phyloP scores from a whole-genome alignment of 2,888 invertebrate genomes.

The Clepsis dumicolana region DNA sequence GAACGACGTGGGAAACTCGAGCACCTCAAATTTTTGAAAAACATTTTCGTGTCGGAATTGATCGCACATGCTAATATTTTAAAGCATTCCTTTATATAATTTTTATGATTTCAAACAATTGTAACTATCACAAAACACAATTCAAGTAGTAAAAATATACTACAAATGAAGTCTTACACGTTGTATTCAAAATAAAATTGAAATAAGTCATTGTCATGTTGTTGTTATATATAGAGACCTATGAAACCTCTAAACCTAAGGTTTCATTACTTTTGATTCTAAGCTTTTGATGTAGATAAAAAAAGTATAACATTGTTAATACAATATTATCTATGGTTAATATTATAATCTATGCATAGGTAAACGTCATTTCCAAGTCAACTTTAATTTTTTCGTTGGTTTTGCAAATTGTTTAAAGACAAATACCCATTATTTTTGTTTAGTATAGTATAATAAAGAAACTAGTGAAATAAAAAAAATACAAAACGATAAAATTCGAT shows the following conservation, averaged over 20 bases:
- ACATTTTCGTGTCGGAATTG: conserved; percentile 67
- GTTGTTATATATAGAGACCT: too few species aligned
- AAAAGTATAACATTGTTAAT: background rate
- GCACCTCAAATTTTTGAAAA: conserved; percentile 69
- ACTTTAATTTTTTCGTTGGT: background rate
- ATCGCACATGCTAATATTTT: conserved; percentile 52
- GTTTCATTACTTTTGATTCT: too few species aligned
- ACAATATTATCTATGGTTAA: background rate
- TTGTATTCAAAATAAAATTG: background rate
- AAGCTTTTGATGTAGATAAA: too few species aligned
- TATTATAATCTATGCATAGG: background rate
- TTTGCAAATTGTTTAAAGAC: background rate
- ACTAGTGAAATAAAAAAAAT: background rate
- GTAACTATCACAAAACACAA: conserved; percentile 8
- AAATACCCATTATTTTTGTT: too few species aligned
- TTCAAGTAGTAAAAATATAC: background rate
- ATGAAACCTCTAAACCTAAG: too few species aligned
- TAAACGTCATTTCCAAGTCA: background rate
- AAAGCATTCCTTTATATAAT: background rate
- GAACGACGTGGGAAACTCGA: conserved; percentile 75
- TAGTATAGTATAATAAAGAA: background rate
- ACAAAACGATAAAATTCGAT: conserved; percentile 41
- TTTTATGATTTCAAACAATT: background rate
- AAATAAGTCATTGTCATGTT: background rate
- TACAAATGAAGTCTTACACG: background rate